Conservation (phyloP, 1,140 invertebrate species). For the Melitaea cinxia region DNA sequence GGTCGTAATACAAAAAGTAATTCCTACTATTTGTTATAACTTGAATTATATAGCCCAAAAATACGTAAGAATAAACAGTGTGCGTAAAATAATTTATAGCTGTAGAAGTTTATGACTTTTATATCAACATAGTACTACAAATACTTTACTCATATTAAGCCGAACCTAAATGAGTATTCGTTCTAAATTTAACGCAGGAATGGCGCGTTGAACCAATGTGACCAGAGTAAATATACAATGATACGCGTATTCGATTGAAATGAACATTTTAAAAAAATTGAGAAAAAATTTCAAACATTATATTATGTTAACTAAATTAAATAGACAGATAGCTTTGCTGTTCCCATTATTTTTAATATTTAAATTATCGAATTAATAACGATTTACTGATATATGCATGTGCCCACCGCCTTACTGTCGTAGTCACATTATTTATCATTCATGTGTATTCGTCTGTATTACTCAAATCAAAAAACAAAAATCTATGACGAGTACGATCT, state of each 20-base stretch:
- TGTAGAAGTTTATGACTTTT: background rate
- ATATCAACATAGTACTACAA: slow-evolving; percentile 19
- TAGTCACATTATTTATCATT: too few species aligned
- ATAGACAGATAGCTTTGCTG: too few species aligned
- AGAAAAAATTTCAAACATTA: too few species aligned
- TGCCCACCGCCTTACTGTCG: too few species aligned
- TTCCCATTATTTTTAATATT: too few species aligned
- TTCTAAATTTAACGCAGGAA: slow-evolving; percentile 21
- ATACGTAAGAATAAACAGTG: background rate
- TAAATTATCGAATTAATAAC: too few species aligned
- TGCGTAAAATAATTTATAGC: slow-evolving; percentile 20
- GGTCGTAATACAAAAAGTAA: background rate
- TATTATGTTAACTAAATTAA: too few species aligned
- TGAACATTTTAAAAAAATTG: background rate
- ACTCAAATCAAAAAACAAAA: too few species aligned
- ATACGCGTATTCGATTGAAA: background rate
- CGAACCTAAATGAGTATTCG: slow-evolving; percentile 20
- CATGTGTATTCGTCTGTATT: too few species aligned
- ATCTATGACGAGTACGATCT: too few species aligned
- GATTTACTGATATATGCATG: too few species aligned
- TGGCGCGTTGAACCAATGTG: background rate
- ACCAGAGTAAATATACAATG: background rate
- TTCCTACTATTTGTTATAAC: background rate
- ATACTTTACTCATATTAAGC: slow-evolving; percentile 21
- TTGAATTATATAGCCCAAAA: background rate